Conservation (phyloP, 2,797 vertebrate species). For the Petrocephalus schoutedeni region DNA sequence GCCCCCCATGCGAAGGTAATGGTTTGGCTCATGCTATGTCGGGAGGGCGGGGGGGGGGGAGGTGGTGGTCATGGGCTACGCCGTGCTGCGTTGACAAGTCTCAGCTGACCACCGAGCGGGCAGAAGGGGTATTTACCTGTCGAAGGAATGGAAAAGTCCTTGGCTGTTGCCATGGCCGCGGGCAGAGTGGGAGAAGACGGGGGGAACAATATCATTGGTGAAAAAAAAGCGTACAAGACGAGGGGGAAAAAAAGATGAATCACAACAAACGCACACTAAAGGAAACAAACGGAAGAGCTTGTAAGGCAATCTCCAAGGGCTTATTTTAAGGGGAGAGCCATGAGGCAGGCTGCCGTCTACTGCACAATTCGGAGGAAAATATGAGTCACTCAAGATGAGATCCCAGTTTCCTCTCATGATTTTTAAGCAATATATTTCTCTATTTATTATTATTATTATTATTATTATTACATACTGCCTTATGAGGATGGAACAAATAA, state of each 20-base stretch:
- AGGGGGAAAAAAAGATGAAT: conserved; percentile 36
- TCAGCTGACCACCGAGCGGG: conserved; percentile 47
- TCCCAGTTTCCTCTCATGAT: not conserved
- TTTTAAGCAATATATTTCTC: not conserved
- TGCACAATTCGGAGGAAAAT: not conserved
- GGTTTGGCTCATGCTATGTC: conserved; percentile 64
- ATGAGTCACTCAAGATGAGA: not conserved
- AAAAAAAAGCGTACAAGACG: conserved; percentile 52
- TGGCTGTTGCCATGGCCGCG: conserved; percentile 74
- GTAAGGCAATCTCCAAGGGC: not conserved
- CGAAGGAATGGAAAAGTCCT: conserved; percentile 69
- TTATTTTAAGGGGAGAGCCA: not conserved
- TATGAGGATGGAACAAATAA: not conserved
- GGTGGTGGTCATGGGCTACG: conserved; percentile 42
- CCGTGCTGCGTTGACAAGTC: conserved; percentile 39
- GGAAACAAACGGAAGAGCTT: not conserved
- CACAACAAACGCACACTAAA: not conserved
- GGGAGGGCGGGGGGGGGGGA: conserved; percentile 40
- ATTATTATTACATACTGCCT: not conserved
- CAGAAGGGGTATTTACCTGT: conserved; percentile 68
- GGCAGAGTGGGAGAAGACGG: conserved; percentile 61
- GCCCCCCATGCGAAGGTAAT: conserved; percentile 63
- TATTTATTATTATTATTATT: not conserved
- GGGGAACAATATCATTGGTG: conserved; percentile 60
- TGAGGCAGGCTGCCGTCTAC: not conserved